A percentile compares a stretch with the other conserved stretches of the same genome.
phyloP scores from a whole-genome alignment of 2,888 invertebrate species.

The Xestia sexstrigata region DNA sequence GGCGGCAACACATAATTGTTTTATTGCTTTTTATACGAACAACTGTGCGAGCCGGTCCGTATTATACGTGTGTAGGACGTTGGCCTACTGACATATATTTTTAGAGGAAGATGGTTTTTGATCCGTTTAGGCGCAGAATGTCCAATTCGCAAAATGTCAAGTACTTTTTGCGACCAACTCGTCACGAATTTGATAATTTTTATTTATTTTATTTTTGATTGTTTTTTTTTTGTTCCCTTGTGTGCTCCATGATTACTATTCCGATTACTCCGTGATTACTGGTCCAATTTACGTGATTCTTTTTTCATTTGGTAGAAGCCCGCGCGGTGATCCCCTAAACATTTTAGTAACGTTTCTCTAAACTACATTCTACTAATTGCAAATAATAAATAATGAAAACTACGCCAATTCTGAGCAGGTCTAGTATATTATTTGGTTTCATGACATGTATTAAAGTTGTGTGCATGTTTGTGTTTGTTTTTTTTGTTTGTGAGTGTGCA shows the following conservation, averaged over 20 bases:
- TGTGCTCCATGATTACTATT: too few relatives aligned
- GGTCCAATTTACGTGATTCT: neutral
- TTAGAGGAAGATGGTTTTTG: neutral
- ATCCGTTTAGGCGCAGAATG: too few relatives aligned
- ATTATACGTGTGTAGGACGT: slow-evolving; percentile 69
- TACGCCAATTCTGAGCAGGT: slow-evolving; percentile 55
- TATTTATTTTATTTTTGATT: too few relatives aligned
- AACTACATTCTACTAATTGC: slow-evolving; percentile 1
- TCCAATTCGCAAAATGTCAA: too few relatives aligned
- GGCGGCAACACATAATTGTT: slow-evolving; percentile 74
- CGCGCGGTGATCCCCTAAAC: neutral
- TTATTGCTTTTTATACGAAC: slow-evolving; percentile 76
- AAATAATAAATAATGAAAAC: slow-evolving; percentile 24
- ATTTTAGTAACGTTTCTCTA: neutral
- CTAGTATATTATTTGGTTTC: slow-evolving; percentile 56
- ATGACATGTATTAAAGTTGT: slow-evolving; percentile 55
- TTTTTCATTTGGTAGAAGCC: neutral
- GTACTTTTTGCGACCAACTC: too few relatives aligned
- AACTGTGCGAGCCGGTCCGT: slow-evolving; percentile 73
- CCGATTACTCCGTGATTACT: neutral
- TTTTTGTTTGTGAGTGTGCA: slow-evolving; percentile 20
- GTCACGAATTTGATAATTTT: too few relatives aligned
- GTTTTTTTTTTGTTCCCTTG: too few relatives aligned
- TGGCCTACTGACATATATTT: slow-evolving; percentile 77
- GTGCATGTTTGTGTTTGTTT: slow-evolving; percentile 32